A percentile compares a stretch with the other conserved stretches of the same genome.
Conservation (phyloP, 1,140 invertebrate species). For the Philotrypesis tridentata region DNA sequence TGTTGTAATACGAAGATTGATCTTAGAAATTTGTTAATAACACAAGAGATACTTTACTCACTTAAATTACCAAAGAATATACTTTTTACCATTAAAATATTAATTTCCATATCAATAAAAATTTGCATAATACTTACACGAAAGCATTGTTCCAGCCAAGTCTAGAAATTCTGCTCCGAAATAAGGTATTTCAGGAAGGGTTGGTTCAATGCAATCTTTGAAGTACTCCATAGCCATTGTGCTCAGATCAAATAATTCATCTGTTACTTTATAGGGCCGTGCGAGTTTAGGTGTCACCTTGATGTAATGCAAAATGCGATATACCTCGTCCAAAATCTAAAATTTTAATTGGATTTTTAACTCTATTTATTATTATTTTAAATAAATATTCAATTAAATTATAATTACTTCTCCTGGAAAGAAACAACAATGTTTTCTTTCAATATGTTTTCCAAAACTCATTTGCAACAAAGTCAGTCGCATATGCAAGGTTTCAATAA, state of each 20-base stretch:
- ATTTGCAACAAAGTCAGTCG: constrained; percentile 89
- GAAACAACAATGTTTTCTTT: constrained; percentile 91
- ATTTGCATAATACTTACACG: constrained; percentile 74
- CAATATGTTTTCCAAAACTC: constrained; percentile 93
- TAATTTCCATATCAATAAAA: too few species aligned
- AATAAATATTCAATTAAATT: constrained; percentile 30
- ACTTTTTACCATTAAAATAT: too few species aligned
- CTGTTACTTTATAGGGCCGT: constrained; percentile 89
- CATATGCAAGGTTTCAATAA: constrained; percentile 92
- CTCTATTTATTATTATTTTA: not conserved
- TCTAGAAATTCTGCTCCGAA: constrained; percentile 88
- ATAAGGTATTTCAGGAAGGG: constrained; percentile 89
- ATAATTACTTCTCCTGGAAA: constrained; percentile 88
- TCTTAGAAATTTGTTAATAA: too few species aligned
- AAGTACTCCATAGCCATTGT: constrained; percentile 96
- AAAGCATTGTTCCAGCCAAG: constrained; percentile 78
- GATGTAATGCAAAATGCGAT: constrained; percentile 87
- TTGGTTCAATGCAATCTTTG: constrained; percentile 91
- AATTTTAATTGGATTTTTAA: constrained; percentile 51
- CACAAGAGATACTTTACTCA: too few species aligned
- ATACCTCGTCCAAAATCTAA: constrained; percentile 82
- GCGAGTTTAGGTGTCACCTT: constrained; percentile 86
- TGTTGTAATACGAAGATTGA: too few species aligned
- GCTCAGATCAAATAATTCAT: constrained; percentile 92
- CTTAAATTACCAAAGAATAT: too few species aligned